Conservation (phyloP, 2,113 vertebrate species). For the Myotis yumanensis region DNA sequence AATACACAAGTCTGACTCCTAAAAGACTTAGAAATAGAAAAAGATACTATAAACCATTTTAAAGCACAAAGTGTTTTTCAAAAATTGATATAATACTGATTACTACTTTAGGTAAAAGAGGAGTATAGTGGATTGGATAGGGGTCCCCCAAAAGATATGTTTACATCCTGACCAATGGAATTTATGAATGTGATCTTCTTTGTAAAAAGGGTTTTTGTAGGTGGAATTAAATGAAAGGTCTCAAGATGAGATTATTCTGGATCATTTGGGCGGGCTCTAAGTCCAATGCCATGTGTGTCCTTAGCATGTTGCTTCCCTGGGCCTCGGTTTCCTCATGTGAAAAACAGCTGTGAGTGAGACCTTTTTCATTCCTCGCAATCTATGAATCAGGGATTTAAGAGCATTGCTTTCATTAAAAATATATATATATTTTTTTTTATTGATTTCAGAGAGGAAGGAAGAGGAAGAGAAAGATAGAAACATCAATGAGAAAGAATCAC, state of each 20-base stretch:
- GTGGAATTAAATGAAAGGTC: not conserved
- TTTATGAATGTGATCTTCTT: not conserved
- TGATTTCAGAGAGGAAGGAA: too few species aligned
- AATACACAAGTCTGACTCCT: not conserved
- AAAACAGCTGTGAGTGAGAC: not conserved
- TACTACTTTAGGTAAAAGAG: not conserved
- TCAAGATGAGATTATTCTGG: not conserved
- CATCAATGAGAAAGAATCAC: too few species aligned
- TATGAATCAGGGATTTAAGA: not conserved
- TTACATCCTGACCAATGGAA: not conserved
- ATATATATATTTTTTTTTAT: too few species aligned
- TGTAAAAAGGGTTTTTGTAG: not conserved
- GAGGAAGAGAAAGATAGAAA: too few species aligned
- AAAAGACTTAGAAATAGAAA: not conserved
- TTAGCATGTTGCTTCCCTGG: not conserved
- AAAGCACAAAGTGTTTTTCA: not conserved
- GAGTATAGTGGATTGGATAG: not conserved
- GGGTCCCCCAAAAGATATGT: not conserved
- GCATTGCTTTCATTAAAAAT: too few species aligned
- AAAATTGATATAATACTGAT: not conserved
- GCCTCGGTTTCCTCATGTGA: not conserved
- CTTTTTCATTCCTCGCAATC: not conserved
- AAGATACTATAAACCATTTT: not conserved
- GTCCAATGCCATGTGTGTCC: not conserved
- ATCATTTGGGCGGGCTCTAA: not conserved